Evolutionary conservation across 1,140 invertebrate species (phyloP), one percentile per base, ranked within the genome.

Genomic region (Drepana arcuata): DNA sequence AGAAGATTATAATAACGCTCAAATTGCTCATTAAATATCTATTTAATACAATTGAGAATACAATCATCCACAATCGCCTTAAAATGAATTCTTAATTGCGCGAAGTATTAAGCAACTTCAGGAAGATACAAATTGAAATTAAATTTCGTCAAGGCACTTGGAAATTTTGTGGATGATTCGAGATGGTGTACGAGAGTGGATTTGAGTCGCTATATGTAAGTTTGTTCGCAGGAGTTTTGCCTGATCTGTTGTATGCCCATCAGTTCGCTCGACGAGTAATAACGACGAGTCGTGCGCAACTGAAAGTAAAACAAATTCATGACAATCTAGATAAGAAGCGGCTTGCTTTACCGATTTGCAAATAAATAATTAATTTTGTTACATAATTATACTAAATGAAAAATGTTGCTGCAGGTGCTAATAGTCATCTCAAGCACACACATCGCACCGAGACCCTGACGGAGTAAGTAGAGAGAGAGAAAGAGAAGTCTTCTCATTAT

Each of bases 141-240:
- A 49, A 30, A 37, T 41, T 37, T 48, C 25, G 21, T 53, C 38
- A 70, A 75, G 63, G 71, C 71, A 78, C 75, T 78, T 69, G 58
- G 58, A 68, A 55, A 50, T 41, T 44, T 59, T 51, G 45, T 59
- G 47, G 38, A 48, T 10, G 31, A 38, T 37, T 32, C 42, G 41
- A 39, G 30, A 21, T 14, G 27, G 21, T 36, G 28, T 41, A 48
- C 31, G 26, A 25, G 40, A 42, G 32, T 36, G 28, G 38, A 48
- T 31, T 31, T 47, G 48, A 55, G 44, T 68, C 43, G 70, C 89
- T 91, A 91, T 86, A 91, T 91, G 84, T 89, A 91, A 64, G 89
- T 91, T 81, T 91, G 89, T 84, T 91, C 89, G 82, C 89, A 90
- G 77, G 89, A 91, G 71, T 91, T 91, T 78, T 90, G 89, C 48